Conservation (phyloP, 1,140 invertebrate species). For the Diachasma alloeum region DNA sequence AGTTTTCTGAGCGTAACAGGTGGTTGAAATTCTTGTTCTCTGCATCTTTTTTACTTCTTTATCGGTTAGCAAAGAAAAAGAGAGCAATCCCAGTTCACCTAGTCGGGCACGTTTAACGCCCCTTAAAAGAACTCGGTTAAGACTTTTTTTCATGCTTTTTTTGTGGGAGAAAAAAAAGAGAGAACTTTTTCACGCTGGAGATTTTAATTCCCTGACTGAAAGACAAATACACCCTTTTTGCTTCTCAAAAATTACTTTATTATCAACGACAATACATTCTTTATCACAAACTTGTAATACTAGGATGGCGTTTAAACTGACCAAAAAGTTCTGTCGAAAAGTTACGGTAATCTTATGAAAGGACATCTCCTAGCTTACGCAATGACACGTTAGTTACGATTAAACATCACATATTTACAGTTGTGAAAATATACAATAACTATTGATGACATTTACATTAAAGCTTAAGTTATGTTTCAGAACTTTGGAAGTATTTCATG, state of each 20-base stretch:
- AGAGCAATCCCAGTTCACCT: conserved; percentile 56
- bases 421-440: conserved; percentile 18
- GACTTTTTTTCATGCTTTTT: background rate
- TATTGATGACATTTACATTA: conserved; percentile 37
- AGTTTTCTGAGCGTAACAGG: conserved; percentile 58
- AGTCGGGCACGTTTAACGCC: conserved; percentile 56
- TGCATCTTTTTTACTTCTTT: conserved; percentile 58
- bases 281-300: conserved; percentile 57
- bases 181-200: background rate
- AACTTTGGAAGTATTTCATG: conserved; percentile 35
- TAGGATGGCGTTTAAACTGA: conserved; percentile 40
- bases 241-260: conserved; percentile 39
- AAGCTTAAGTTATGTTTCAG: conserved; percentile 44
- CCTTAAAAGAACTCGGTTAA: conserved; percentile 52
- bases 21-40: conserved; percentile 60
- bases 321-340: conserved; percentile 26
- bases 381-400: conserved; percentile 37
- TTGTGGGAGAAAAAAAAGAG: background rate
- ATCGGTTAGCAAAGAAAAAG: conserved; percentile 56
- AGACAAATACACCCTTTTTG: conserved; percentile 37
- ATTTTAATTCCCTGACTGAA: conserved; percentile 5
- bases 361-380: conserved; percentile 5
- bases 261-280: conserved; percentile 40
- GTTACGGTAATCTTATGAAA: background rate
- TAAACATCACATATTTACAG: conserved; percentile 42